Evolutionary conservation across 2,888 invertebrate genomes (phyloP).

Genomic region (Choreutis nemorana): DNA sequence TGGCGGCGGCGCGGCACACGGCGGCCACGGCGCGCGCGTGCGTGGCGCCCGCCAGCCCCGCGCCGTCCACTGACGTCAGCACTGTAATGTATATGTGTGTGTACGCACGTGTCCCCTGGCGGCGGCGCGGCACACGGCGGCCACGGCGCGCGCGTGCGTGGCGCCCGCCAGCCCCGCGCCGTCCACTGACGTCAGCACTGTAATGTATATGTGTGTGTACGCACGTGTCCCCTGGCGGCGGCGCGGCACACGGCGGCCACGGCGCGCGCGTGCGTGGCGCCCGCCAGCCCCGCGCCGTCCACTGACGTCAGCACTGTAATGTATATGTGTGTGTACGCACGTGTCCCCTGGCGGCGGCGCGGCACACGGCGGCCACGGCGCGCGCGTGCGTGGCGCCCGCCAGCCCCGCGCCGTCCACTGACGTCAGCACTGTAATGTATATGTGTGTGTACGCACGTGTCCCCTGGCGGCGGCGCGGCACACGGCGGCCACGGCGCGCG

Average conservation of each 20-base stretch:
- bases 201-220: constrained; percentile 14
- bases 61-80: constrained; percentile 92
- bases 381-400: constrained; percentile 87
- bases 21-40: constrained; percentile 93
- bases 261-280: constrained; percentile 90
- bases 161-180: constrained; percentile 80
- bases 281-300: constrained; percentile 82
- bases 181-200: constrained; percentile 95
- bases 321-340: constrained; percentile 59
- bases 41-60: constrained; percentile 80
- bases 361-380: constrained; percentile 92
- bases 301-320: constrained; percentile 95
- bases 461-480: constrained; percentile 75
- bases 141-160: constrained; percentile 93
- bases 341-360: constrained; percentile 86
- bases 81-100: constrained; percentile 41
- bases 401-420: constrained; percentile 88
- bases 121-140: constrained; percentile 90
- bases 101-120: constrained; percentile 81
- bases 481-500: constrained; percentile 78
- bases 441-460: background rate
- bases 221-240: constrained; percentile 86
- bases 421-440: constrained; percentile 68
- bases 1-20: constrained; percentile 87
- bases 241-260: constrained; percentile 93